Base-by-base conservation (phyloP, 1,140 invertebrate species). In the Capitella teleta region DNA sequence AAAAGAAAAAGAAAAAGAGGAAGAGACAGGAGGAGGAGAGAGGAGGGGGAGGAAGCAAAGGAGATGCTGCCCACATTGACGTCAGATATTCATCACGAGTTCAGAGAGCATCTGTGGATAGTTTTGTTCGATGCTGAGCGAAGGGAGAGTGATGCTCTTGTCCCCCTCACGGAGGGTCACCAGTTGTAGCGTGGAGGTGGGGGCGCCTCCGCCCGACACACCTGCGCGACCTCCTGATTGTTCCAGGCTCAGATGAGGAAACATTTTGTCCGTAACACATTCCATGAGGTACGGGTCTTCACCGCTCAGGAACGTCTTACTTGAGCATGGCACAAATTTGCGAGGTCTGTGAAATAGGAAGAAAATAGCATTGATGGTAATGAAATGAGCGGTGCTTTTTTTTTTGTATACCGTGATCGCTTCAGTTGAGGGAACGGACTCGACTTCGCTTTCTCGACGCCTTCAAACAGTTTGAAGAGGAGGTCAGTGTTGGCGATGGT, bases 281-380 rank as follows among this genome's bases (percentile, higher is more conserved):
- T 67, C 76, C 24, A 74, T 64, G 26, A 78, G 52, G 52, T 72
- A 77, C 0, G 76, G 76, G 56, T 78, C 76, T 21, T 76, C 74
- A 5, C 72, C 71, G 6, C 62, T 55, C 14, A 74, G 32, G 18
- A 72, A 38, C 5, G 52, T 53, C 23, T 40, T 44, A 12, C 36
- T 28, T 6, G 37, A 6, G n/a, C 26, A 19, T 5, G 18, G 26
- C 25, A 32, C 25, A n/a, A 32, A 6, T 19, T 47, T 47, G 28
- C 32, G 4, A 2, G 45, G 25, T 32, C 45, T 47, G 18, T 25
- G 26, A 40, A 40, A n/a, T 24, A 10, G 10, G 25, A 40, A 2
- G 14, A 5, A 40, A 16, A 40, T 16, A 34, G 32, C 32, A 40
- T 12, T 21, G 10, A 16, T n/a, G 6, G 2, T 12, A 40, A 6